These are phyloP conservation scores for Pristionchus entomophagus DNA, from an alignment of 2,888 invertebrate species.

Conservation along the genomic window DNA sequence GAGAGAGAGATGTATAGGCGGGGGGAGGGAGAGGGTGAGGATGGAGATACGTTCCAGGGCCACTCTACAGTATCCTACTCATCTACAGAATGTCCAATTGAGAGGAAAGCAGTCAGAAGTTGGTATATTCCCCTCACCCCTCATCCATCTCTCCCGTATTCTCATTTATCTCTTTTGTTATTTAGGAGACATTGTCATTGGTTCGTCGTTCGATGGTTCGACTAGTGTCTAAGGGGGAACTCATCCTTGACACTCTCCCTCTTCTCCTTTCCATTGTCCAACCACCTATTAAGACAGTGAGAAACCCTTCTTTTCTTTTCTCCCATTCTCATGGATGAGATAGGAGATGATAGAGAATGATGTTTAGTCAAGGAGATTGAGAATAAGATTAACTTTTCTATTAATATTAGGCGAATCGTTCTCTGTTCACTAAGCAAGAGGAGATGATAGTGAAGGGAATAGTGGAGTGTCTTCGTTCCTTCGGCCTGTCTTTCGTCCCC, in stretches of 20 bases:
- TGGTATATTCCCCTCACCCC: neutral
- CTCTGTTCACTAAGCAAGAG: neutral
- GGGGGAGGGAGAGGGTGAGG: neutral
- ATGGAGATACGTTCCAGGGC: neutral
- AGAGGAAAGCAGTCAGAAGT: conserved; percentile 28
- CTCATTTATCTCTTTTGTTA: neutral
- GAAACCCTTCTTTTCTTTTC: too few species aligned
- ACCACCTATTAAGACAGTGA: conserved; percentile 40
- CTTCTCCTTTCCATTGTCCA: conserved; percentile 6
- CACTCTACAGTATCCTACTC: conserved; percentile 6
- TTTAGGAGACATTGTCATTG: conserved; percentile 3
- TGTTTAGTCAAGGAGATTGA: neutral
- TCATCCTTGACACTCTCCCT: conserved; percentile 29
- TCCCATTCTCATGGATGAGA: too few species aligned
- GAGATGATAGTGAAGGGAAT: neutral
- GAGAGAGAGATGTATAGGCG: too few species aligned
- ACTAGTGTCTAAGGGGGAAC: neutral
- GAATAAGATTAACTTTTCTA: neutral
- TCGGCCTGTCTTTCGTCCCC: conserved; percentile 23
- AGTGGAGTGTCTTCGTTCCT: neutral
- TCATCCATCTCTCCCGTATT: too few species aligned
- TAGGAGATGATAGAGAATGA: too few species aligned
- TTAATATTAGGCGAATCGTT: neutral
- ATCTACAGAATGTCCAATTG: neutral
- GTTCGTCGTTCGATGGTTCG: neutral